Evolutionary conservation across 1,140 invertebrate species (phyloP).

Genomic region (Macrosteles quadrilineatus): DNA sequence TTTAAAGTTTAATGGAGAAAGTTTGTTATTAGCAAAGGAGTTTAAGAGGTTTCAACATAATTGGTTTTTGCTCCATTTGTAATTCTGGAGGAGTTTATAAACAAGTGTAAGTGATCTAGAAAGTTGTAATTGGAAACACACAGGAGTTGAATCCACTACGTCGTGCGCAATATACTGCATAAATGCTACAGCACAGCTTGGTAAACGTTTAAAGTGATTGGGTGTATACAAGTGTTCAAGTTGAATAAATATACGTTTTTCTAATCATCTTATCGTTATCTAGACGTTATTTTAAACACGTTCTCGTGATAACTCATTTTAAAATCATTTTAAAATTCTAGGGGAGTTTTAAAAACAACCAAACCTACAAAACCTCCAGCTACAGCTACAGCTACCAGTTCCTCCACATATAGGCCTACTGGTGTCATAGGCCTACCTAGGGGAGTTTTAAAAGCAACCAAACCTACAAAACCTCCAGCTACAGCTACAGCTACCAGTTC

Average conservation of each 20-base stretch:
- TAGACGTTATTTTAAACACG: too few relatives aligned
- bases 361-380: too few relatives aligned
- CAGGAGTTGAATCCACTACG: neutral
- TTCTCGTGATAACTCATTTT: too few relatives aligned
- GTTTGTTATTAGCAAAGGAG: conserved; percentile 4
- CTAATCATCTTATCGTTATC: too few relatives aligned
- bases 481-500: too few relatives aligned
- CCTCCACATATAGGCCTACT: too few relatives aligned
- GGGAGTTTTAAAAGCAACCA: too few relatives aligned
- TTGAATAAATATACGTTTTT: neutral
- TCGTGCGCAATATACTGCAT: neutral
- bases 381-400: too few relatives aligned
- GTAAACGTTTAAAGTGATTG: neutral
- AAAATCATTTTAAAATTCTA: too few relatives aligned
- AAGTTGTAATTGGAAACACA: conserved; percentile 2
- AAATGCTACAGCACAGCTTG: neutral
- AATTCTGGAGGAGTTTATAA: conserved; percentile 8
- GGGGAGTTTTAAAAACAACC: too few relatives aligned
- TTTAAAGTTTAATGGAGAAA: conserved; percentile 4
- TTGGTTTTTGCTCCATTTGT: conserved; percentile 13
- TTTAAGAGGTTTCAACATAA: conserved; percentile 9
- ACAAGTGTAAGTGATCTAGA: conserved; percentile 14
- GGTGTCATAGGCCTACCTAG: too few relatives aligned
- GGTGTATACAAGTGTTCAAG: neutral
- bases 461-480: too few relatives aligned